Percentiles rank a stretch among this genome's conserved stretches.
Conservation (phyloP, 2,113 vertebrate genomes). For the Takifugu bimaculatus region DNA sequence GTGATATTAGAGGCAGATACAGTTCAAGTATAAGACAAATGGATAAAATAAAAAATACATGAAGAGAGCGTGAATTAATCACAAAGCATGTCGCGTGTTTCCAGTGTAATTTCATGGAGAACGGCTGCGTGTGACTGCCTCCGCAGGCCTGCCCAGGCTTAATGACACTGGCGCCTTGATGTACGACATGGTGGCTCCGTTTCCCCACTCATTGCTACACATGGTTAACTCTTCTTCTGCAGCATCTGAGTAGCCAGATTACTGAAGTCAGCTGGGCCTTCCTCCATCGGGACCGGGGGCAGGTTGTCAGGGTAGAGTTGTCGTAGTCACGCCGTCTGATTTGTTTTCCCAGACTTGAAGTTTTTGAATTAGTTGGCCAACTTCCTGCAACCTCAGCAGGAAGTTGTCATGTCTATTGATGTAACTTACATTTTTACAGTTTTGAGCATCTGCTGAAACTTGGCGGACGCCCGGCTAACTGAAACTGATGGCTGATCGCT, state of each 20-base stretch:
- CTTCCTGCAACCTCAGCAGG: slow-evolving; percentile 21
- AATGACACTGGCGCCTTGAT: slow-evolving; percentile 67
- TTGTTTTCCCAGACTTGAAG: neutral
- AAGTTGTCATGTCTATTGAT: slow-evolving; percentile 12
- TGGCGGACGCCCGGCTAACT: neutral
- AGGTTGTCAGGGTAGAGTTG: slow-evolving; percentile 13
- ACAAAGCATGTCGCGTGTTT: slow-evolving; percentile 16
- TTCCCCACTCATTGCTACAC: slow-evolving; percentile 66
- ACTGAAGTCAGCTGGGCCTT: slow-evolving; percentile 28
- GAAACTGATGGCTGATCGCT: no score
- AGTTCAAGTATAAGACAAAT: neutral
- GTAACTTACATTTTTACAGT: neutral
- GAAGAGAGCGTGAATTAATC: slow-evolving; percentile 36
- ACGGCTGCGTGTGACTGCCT: slow-evolving; percentile 24
- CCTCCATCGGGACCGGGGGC: slow-evolving; percentile 38
- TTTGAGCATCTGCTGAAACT: neutral
- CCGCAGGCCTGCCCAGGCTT: slow-evolving; percentile 35
- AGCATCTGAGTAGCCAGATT: slow-evolving; percentile 46
- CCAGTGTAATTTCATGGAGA: slow-evolving; percentile 52
- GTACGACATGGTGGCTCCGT: slow-evolving; percentile 45
- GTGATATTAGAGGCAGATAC: neutral
- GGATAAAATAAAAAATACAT: slow-evolving; percentile 32
- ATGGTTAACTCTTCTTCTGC: slow-evolving; percentile 54
- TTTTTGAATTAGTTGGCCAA: neutral
- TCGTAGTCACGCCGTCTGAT: no score